Percentiles rank a stretch among this genome's conserved stretches.
Evolutionary conservation across 2,888 invertebrate genomes (phyloP).

Genomic region (Campaea margaritaria): DNA sequence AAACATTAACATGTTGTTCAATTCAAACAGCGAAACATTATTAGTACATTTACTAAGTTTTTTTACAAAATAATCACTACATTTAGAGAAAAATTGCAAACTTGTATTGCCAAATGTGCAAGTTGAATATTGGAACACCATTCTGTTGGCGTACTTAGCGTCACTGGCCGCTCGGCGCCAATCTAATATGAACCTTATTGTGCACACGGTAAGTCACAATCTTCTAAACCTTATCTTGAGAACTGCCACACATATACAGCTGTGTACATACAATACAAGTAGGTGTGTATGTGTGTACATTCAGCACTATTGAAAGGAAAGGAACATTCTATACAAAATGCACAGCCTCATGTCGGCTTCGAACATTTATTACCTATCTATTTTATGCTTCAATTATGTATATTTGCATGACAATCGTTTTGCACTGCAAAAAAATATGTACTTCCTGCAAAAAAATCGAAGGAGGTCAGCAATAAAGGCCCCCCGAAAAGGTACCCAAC

Average conservation of each 20-base stretch:
- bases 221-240: conserved; percentile 55
- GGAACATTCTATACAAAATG: conserved; percentile 36
- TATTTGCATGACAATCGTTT: conserved; percentile 45
- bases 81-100: conserved; percentile 27
- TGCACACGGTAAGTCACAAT: conserved; percentile 52
- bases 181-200: conserved; percentile 60
- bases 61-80: not conserved
- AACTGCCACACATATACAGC: conserved; percentile 66
- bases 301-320: conserved; percentile 42
- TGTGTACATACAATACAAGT: conserved; percentile 67
- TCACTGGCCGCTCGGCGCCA: conserved; percentile 50
- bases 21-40: too few relatives aligned
- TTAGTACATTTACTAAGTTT: not conserved
- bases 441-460: conserved; percentile 54
- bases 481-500: conserved; percentile 63
- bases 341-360: conserved; percentile 24
- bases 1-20: too few relatives aligned
- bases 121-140: conserved; percentile 46
- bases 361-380: conserved; percentile 14
- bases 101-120: conserved; percentile 56
- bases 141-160: conserved; percentile 57
- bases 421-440: conserved; percentile 46
- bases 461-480: conserved; percentile 76
- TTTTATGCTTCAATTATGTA: conserved; percentile 21
- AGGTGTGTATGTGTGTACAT: conserved; percentile 57